Evolutionary conservation across 64 coral and sea anemone species (phyloP).

Genomic region (Dendrophyllia cribrosa): DNA sequence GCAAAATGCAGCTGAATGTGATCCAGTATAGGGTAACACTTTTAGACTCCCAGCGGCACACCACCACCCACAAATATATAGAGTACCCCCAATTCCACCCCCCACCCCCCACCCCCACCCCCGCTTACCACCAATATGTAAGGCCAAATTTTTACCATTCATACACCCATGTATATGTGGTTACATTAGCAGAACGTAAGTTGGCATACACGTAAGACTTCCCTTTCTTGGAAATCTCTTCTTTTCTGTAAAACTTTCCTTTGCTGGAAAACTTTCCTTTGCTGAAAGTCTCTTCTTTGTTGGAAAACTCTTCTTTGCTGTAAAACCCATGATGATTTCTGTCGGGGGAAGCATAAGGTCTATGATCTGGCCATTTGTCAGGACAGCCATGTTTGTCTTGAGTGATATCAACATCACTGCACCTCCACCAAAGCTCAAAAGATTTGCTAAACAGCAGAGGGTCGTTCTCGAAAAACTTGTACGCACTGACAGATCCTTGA

Average conservation of each 20-base stretch:
- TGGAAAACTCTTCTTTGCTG: not conserved
- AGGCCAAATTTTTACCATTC: not conserved
- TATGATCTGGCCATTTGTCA: not conserved
- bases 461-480: conserved; percentile 64
- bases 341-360: not conserved
- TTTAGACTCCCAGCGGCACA: no score
- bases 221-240: not conserved
- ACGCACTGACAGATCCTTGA: conserved; percentile 8
- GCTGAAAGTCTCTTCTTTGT: not conserved
- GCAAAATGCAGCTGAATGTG: no score
- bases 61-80: no score
- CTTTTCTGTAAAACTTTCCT: not conserved
- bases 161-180: conserved; percentile 43
- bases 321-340: not conserved
- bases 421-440: conserved; percentile 49
- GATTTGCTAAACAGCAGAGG: conserved; percentile 63
- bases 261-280: not conserved
- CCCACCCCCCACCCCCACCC: no score
- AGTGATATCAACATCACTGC: not conserved
- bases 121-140: no score
- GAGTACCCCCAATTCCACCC: no score
- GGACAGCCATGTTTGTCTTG: conserved; percentile 20
- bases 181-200: not conserved
- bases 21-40: no score
- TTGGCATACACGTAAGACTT: not conserved